Base-by-base conservation (phyloP, 2,113 vertebrate species). In the Hucho hucho region DNA sequence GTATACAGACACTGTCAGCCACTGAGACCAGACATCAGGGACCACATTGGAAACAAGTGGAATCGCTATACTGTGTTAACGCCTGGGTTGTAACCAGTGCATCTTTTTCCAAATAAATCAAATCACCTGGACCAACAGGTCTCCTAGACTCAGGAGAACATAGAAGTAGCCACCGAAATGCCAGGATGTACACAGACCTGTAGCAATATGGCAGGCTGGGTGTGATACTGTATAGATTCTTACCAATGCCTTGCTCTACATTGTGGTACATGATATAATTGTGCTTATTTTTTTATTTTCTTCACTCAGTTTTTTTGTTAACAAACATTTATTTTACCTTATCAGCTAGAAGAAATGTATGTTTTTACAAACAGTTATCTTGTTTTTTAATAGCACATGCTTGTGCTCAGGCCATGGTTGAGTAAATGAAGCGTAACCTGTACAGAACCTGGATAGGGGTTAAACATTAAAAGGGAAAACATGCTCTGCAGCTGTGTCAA, bases 391-490 rank as follows among this genome's bases (percentile, higher is more conserved):
- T 20, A 16, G 16, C 49, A 56, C 49, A 56, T 56, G 12, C 49
- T 20, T 56, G 3, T 56, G 13, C 58, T 59, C 47, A 14, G 58
- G 18, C 16, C 58, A 59, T 22, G 18, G n/a, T 20, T 59, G n/a
- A 59, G 58, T 59, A 59, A 59, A 59, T 13, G 2, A 6, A 29
- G 64, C 6, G 26, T 28, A 58, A 67, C 3, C 22, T 32, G 49
- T 18, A 4, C 64, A 58, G 59, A 18, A 20, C 16, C 46, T 7
- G n/a, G 56, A 82, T n/a, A 73, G 7, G 43, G 68, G 66, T 74
- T 84, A 82, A 75, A 81, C 59, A 75, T 77, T 77, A 79, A 28
- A 78, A 76, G 56, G 29, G 56, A 56, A 82, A 82, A 78, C 65
- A 69, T 78, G 74, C 72, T 9, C 47, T 56, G 28, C 68, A 72